Base-by-base conservation (phyloP, 2,888 invertebrate genomes). In the Agrilus biguttatus region DNA sequence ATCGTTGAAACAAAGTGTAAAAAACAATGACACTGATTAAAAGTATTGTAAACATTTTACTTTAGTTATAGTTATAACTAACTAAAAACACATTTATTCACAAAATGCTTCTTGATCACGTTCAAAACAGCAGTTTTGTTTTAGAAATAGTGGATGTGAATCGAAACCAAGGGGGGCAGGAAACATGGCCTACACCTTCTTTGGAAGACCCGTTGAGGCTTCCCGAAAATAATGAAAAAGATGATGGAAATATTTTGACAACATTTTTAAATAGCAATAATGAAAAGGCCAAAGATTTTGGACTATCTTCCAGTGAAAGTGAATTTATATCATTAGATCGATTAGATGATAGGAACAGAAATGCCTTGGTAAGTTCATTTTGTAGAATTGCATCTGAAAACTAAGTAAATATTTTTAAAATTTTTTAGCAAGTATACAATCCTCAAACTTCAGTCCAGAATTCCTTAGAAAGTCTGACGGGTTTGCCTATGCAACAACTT, bases 401-500 rank as follows among this genome's bases (percentile, higher is more conserved):
- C 7, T 2, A 10, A 14, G 21, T 4, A 13, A 19, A 21, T 21
- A 8, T 14, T 37, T 28, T 4, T 45, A 17, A 14, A n/a, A n/a
- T n/a, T 45, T 49, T 39, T 53, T 51, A 63, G 65, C 63, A 63
- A 59, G 50, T 63, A 17, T 65, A 63, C 48, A 63, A 61, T 51
- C 56, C 60, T 2, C 45, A 49, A 28, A 37, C 47, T 37, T 46
- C 51, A 17, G 39, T 47, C 8, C 49, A 53, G 40, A 58, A 47
- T 48, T 48, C 60, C 5, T 45, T 64, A 45, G 63, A 59, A 45
- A 57, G 52, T 28, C 46, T 67, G 8, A 58, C 64, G 2, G 65
- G 63, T 14, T 56, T 67, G 13, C 68, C 69, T 6, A 67, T 70
- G 61, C 67, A 70, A 52, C 69, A 69, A 41, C 50, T 70, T 36